Conservation (phyloP, 2,797 vertebrate species). For the Bradypodion ventrale region DNA sequence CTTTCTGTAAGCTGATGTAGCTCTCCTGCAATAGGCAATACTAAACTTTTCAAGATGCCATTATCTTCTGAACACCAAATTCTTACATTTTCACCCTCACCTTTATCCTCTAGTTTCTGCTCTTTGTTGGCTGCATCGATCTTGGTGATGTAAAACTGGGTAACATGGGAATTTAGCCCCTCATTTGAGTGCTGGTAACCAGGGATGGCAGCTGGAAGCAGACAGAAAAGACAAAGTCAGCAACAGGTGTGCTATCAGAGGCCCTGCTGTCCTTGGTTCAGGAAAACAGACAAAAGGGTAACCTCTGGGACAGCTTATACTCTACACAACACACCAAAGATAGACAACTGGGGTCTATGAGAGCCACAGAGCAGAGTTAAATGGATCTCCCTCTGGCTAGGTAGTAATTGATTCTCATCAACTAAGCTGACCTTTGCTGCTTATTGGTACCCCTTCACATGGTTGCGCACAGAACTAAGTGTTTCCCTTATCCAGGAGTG, state of each 20-base stretch:
- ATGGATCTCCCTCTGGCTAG: neutral
- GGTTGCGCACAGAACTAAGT: neutral
- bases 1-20: neutral
- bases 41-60: neutral
- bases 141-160: conserved; percentile 91
- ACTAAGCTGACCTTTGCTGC: neutral
- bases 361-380: neutral
- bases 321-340: neutral
- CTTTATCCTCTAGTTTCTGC: conserved; percentile 92
- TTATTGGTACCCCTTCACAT: neutral
- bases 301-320: neutral
- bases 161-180: conserved; percentile 76
- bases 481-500: no score
- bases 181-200: conserved; percentile 93
- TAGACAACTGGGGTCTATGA: neutral
- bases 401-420: neutral
- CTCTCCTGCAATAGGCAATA: no score
- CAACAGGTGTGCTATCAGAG: conserved; percentile 4
- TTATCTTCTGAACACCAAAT: neutral
- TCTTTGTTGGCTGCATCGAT: conserved; percentile 88
- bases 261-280: conserved; percentile 22
- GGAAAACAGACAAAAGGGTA: neutral
- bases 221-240: conserved; percentile 15
- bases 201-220: conserved; percentile 85
- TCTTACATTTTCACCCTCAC: conserved; percentile 69